Conservation (phyloP, 2,797 vertebrate species). For the Epinephelus coioides region DNA sequence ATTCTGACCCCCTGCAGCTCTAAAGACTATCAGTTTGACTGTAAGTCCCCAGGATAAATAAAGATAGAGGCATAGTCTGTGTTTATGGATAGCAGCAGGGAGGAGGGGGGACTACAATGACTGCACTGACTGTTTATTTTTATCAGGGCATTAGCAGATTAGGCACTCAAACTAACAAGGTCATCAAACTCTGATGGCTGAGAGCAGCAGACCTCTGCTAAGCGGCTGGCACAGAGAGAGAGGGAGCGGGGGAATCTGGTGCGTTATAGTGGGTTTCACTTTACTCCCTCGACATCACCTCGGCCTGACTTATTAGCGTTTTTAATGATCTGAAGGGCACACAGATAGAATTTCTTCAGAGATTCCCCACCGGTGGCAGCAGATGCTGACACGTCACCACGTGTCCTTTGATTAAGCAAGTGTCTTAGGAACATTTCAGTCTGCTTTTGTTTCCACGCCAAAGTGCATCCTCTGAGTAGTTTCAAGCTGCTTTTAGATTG, state of each 20-base stretch:
- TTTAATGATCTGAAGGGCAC: conserved; percentile 65
- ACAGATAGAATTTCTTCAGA: conserved; percentile 59
- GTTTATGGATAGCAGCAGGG: conserved; percentile 76
- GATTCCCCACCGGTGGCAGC: conserved; percentile 20
- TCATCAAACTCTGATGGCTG: conserved; percentile 83
- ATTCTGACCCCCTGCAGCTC: conserved; percentile 21
- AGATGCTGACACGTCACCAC: conserved; percentile 34
- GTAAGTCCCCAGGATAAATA: conserved; percentile 68
- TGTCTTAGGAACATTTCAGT: conserved; percentile 52
- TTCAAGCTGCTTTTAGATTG: conserved; percentile 50
- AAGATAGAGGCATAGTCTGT: conserved; percentile 76
- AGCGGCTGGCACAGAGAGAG: conserved; percentile 61
- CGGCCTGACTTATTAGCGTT: conserved; percentile 63
- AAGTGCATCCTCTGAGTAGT: conserved; percentile 45
- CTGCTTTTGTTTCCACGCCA: conserved; percentile 46
- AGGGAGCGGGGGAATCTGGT: conserved; percentile 49
- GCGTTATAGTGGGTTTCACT: conserved; percentile 68
- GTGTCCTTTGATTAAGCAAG: conserved; percentile 49
- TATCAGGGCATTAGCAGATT: conserved; percentile 88
- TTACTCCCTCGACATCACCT: conserved; percentile 52
- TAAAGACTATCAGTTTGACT: conserved; percentile 56
- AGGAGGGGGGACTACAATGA: conserved; percentile 61
- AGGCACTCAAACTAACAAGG: conserved; percentile 88
- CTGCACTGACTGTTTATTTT: conserved; percentile 85
- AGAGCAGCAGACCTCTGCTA: conserved; percentile 75